Base-by-base conservation (phyloP, 2,797 vertebrate species). In the Hemibagrus guttatus region DNA sequence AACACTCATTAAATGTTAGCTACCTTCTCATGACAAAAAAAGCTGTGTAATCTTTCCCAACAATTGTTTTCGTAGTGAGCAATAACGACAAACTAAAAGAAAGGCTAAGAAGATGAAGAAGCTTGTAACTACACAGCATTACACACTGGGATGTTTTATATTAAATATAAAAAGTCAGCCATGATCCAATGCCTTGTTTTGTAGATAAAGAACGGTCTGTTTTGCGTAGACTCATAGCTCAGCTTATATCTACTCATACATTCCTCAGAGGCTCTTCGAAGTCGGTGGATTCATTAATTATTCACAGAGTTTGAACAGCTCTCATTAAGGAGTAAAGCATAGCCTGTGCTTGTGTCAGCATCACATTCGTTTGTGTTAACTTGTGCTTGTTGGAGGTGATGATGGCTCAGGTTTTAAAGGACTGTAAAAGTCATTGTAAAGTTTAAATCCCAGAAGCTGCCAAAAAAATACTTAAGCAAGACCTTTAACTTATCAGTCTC, bases 301-400 rank as follows among this genome's bases (percentile, higher is more conserved):
- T 86, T 82, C 42, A 82, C 58, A 8, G 66, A 39, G 69, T 66
- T 82, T 75, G 85, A 74, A 74, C 56, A 64, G n/a, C 26, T 86
- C 58, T 54, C 28, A 64, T 80, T 82, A 82, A 81, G 56, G 54
- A 61, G 35, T 56, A 58, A 80, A 64, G 39, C 17, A 31, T 63
- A 8, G 54, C 19, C 54, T 28, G 54, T 61, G 49, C 39, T 71
- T 56, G 64, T 71, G 52, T 81, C 66, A 61, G n/a, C 52, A 59
- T 16, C 6, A 19, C 63, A 16, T 42, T 66, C 1, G 19, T 64
- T 81, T 64, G 49, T 9, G 23, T 81, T 81, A 81, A 81, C 80
- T 49, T 64, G 39, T 46, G 79, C 80, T 82, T 52, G 26, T 52
- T 66, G 61, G 28, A 17, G 59, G 17, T 64, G 39, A 64, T 19